Percentiles rank a stretch among this genome's conserved stretches.
Conservation (phyloP, 2,113 vertebrate genomes). For the Marcusenius ussheri region DNA sequence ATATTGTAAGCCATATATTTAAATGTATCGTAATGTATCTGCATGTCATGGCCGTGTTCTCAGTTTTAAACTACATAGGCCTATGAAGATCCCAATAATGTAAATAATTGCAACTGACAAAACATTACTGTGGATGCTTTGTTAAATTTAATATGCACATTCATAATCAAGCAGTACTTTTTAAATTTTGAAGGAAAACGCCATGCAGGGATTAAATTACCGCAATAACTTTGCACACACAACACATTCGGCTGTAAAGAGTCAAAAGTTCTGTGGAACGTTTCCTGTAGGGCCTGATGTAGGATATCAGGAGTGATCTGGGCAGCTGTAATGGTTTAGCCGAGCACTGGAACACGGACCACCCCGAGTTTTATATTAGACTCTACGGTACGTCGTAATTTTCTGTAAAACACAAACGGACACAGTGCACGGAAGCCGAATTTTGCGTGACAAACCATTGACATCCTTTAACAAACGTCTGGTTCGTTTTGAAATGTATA, state of each 20-base stretch:
- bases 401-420: background rate
- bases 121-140: background rate
- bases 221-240: background rate
- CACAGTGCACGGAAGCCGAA: background rate
- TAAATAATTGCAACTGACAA: background rate
- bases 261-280: background rate
- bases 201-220: background rate
- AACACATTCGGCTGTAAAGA: background rate
- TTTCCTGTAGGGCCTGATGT: background rate
- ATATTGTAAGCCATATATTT: background rate
- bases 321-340: background rate
- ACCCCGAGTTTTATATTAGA: background rate
- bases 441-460: background rate
- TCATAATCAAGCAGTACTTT: background rate
- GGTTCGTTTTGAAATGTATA: background rate
- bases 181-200: background rate
- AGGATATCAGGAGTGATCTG: background rate
- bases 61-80: background rate
- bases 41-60: background rate
- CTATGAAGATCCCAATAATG: background rate
- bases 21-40: background rate
- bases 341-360: background rate
- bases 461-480: background rate
- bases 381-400: background rate
- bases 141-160: background rate